Evolutionary conservation across 2,888 invertebrate species (phyloP).

Genomic region (Spilosoma lubricipeda): DNA sequence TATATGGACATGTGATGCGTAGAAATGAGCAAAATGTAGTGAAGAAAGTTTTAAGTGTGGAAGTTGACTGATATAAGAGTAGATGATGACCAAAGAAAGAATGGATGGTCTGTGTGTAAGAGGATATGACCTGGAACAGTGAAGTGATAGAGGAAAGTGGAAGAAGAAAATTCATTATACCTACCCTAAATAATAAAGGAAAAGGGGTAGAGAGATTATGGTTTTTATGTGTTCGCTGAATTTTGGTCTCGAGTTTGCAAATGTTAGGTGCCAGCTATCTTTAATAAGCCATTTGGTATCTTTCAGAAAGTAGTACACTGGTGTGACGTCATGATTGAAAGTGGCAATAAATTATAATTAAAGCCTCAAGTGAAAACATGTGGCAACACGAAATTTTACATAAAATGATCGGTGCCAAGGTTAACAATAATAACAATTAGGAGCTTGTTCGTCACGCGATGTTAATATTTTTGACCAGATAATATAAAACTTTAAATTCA

Average conservation of each 20-base stretch:
- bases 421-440: slow-evolving; percentile 26
- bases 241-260: too few species aligned
- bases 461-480: slow-evolving; percentile 7
- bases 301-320: background rate
- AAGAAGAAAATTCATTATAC: too few species aligned
- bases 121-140: too few species aligned
- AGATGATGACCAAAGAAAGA: too few species aligned
- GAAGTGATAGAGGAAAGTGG: too few species aligned
- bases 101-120: too few species aligned
- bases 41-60: too few species aligned
- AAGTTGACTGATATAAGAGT: too few species aligned
- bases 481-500: background rate
- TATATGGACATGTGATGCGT: too few species aligned
- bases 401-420: slow-evolving; percentile 45
- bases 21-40: too few species aligned
- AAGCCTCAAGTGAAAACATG: slow-evolving; percentile 26
- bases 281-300: background rate
- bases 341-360: background rate
- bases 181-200: too few species aligned
- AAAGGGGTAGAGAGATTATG: too few species aligned
- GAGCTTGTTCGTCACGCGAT: slow-evolving; percentile 8
- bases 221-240: background rate
- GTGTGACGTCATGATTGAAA: background rate
- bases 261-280: background rate
- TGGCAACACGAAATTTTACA: slow-evolving; percentile 40